Evolutionary conservation across 1,140 invertebrate genomes (phyloP).

Genomic region (Ceratoteleas bidentatus): DNA sequence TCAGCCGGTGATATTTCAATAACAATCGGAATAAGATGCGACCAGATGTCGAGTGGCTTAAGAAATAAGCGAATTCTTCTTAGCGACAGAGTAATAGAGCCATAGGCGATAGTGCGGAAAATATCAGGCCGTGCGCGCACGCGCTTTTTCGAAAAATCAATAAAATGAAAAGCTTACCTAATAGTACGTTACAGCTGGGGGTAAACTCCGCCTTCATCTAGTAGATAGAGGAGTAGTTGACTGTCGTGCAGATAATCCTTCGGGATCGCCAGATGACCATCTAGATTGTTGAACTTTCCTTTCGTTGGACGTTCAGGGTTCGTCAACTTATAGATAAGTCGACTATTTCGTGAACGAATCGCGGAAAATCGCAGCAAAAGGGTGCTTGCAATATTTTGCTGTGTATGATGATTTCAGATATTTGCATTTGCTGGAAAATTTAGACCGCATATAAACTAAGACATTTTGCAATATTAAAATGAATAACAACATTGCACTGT

Average conservation of each 20-base stretch:
- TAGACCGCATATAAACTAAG: too few species aligned
- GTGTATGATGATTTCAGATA: background rate
- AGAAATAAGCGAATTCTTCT: conserved; percentile 64
- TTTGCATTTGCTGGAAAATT: too few species aligned
- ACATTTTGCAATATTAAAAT: too few species aligned
- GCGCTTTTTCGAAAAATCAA: conserved; percentile 83
- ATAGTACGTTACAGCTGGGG: conserved; percentile 77
- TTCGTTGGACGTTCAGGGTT: conserved; percentile 63
- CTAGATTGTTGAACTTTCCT: conserved; percentile 75
- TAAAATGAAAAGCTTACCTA: conserved; percentile 82
- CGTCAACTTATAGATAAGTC: conserved; percentile 61
- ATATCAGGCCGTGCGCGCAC: conserved; percentile 77
- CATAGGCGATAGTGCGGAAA: conserved; percentile 78
- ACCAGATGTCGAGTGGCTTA: conserved; percentile 50
- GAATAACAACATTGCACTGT: too few species aligned
- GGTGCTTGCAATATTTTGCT: background rate
- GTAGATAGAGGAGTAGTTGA: conserved; percentile 77
- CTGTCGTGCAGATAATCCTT: conserved; percentile 76
- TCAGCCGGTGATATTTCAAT: conserved; percentile 50
- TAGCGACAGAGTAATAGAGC: conserved; percentile 65
- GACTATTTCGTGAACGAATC: conserved; percentile 37
- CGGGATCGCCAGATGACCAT: conserved; percentile 76
- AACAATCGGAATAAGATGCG: conserved; percentile 57
- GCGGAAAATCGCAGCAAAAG: conserved; percentile 41
- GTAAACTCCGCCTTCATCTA: conserved; percentile 81